Evolutionary conservation across 2,888 invertebrate species (phyloP), one percentile per base, ranked within the genome.

Genomic region (Acronicta leporina): DNA sequence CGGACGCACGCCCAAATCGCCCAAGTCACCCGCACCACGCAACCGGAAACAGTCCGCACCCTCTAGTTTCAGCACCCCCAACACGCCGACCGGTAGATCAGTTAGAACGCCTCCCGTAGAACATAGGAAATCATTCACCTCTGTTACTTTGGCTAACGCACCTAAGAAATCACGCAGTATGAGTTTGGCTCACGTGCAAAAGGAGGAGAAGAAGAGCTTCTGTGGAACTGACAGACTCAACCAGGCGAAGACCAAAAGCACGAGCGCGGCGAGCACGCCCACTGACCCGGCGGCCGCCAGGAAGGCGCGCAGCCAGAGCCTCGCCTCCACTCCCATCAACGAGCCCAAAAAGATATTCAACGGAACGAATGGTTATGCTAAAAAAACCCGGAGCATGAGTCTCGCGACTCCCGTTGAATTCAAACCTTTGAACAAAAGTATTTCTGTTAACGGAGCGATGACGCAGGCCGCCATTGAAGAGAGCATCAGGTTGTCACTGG

Each of bases 401-500:
- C 80, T 94, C 40, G 92, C 92, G 11, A 73, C 80, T 63, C 77
- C 89, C 1, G 68, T 68, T 0, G 90, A 86, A 44, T 80, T 87
- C 45, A 86, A 81, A 55, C 86, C 89, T n/a, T 58, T 89, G 30
- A 81, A 82, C 51, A 88, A 88, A 62, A 89, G 85, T 61, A 69
- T 81, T 7, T 91, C 92, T 0, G 80, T 87, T 48, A 81, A 67
- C 48, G 89, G 88, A 3, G 87, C 87, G 27, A 76, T 94, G 67
- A 94, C 95, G 70, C 93, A 94, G 72, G 94, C 94, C 59, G 92
- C 92, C 69, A 94, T 94, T 49, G 94, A 95, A 75, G 94, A 93
- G 79, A 93, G 92, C 77, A 92, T 94, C 75, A 68, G 92, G 1
- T 87, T 89, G 63, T 92, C 94, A 7, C 82, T 94, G 9, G 92